Base-by-base conservation (phyloP, 2,888 invertebrate species). In the Pachydiplax longipennis region DNA sequence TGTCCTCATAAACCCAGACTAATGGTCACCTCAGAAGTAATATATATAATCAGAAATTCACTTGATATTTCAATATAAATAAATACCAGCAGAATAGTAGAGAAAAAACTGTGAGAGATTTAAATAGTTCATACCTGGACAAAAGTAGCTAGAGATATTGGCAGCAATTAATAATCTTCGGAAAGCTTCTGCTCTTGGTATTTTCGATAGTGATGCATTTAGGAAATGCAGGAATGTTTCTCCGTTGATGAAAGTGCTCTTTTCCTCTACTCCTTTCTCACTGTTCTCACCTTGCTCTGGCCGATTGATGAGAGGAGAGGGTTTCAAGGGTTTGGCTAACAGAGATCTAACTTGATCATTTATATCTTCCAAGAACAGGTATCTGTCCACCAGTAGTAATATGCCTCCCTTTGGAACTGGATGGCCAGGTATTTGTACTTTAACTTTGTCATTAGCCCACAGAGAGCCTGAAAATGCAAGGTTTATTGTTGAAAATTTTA, bases 101-200 rank as follows among this genome's bases (percentile, higher is more conserved):
- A n/a, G 65, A 65, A 8, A 13, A 65, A 22, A 0, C n/a, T 65
- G 65, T 12, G 12, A 65, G 22, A 44, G 8, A 37, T 37, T 37
- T 37, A 44, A 44, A 10, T 44, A 10, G 1, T 8, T 65, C 87
- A 61, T 31, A 87, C 87, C 87, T n/a, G 87, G 61, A 37, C 87
- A 87, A 35, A 87, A 61, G 18, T 65, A 87, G 58, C 37, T 61
- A 37, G 87, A 25, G 12, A 87, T 40, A 18, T 87, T 87, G 12
- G 87, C 35, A 13, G 58, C 22, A 31, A 61, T 35, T 22, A 87
- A n/a, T 2, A 87, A 61, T 8, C 61, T 35, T 10, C 87, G 87
- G 61, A 87, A 87, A 40, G 61, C 61, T 87, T 87, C 87, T n/a
- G 87, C 65, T 61, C 37, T 61, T 87, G 61, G 87, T 65, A 87